A percentile compares a stretch with the other conserved stretches of the same genome.
phyloP scores from a whole-genome alignment of 1,140 invertebrate genomes.

The Trachymyrmex cornetzi region DNA sequence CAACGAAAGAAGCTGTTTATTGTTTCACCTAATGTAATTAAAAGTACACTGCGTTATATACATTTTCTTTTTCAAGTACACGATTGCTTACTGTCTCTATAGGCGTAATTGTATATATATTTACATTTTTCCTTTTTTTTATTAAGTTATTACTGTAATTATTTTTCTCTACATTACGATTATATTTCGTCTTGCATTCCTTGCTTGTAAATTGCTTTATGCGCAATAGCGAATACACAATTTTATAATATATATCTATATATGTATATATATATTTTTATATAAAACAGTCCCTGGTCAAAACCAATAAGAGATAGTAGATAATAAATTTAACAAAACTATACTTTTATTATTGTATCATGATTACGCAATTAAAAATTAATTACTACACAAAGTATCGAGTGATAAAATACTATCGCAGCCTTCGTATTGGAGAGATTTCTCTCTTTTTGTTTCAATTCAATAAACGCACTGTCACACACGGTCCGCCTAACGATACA shows the following conservation, averaged over 20 bases:
- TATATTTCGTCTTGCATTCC: slow-evolving; percentile 73
- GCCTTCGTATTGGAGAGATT: slow-evolving; percentile 68
- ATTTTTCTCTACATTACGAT: slow-evolving; percentile 81
- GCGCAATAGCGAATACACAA: slow-evolving; percentile 76
- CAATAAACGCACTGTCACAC: slow-evolving; percentile 53
- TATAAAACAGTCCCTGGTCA: slow-evolving; percentile 86
- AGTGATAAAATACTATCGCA: slow-evolving; percentile 84
- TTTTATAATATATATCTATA: slow-evolving; percentile 78
- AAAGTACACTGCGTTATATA: slow-evolving; percentile 87
- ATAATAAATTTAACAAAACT: slow-evolving; percentile 84
- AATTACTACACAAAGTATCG: slow-evolving; percentile 84
- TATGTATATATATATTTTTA: slow-evolving; percentile 69
- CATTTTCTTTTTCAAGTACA: slow-evolving; percentile 86
- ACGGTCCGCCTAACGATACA: slow-evolving; percentile 22
- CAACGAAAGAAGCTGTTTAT: slow-evolving; percentile 87
- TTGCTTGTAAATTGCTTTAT: slow-evolving; percentile 53
- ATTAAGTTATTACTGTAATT: slow-evolving; percentile 82
- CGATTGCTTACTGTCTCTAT: slow-evolving; percentile 85
- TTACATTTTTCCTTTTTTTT: slow-evolving; percentile 80
- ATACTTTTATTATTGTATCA: slow-evolving; percentile 78
- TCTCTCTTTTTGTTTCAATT: slow-evolving; percentile 61
- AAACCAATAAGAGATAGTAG: slow-evolving; percentile 84
- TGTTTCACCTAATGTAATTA: slow-evolving; percentile 86
- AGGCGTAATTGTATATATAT: slow-evolving; percentile 84
- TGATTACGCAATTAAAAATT: slow-evolving; percentile 81